Evolutionary conservation across 1,140 invertebrate genomes (phyloP), one percentile per base, ranked within the genome.

Genomic region (Megathymus violae): DNA sequence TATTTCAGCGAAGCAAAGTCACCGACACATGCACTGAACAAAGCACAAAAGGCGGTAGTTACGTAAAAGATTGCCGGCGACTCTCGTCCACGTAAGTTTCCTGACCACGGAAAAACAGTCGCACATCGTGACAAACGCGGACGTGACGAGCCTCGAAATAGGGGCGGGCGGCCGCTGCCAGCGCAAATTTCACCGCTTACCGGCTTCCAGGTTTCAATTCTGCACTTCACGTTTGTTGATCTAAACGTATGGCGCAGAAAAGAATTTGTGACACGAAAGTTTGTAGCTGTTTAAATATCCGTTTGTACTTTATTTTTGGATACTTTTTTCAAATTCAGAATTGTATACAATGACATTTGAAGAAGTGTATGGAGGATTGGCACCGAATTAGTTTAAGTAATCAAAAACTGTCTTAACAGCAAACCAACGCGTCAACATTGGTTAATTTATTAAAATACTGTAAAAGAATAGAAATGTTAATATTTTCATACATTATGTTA

Each of bases 61-160:
- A 76, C 69, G 72, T 80, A 78, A 82, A 69, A 70, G 61, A 46
- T 67, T 47, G 60, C 43, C 48, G 64, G 61, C 56, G 62, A 67
- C 25, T 50, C 64, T 61, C 63, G 51, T 66, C 70, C 66, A 76
- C 69, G 72, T 62, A 62, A 73, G 72, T 71, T 74, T 72, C 72
- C 67, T 76, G 75, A 78, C 73, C 74, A 75, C 67, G 71, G 79
- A 78, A 79, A 77, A 73, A 75, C 70, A 72, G 67, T 62, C 38
- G 54, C 31, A 41, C 51, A 62, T 62, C 67, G 74, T 74, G 74
- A 80, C 74, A 74, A 56, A 51, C 61, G 31, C 51, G 69, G 40
- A 75, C 77, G 78, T 80, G 81, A 75, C 75, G 25, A 15, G 75
- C 47, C 43, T 80, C 0, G 15, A 13, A 60, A 73, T 46, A 36